These are phyloP conservation scores for Polydrusus cervinus DNA, from an alignment of 2,888 invertebrate genomes.

Conservation along the genomic window DNA sequence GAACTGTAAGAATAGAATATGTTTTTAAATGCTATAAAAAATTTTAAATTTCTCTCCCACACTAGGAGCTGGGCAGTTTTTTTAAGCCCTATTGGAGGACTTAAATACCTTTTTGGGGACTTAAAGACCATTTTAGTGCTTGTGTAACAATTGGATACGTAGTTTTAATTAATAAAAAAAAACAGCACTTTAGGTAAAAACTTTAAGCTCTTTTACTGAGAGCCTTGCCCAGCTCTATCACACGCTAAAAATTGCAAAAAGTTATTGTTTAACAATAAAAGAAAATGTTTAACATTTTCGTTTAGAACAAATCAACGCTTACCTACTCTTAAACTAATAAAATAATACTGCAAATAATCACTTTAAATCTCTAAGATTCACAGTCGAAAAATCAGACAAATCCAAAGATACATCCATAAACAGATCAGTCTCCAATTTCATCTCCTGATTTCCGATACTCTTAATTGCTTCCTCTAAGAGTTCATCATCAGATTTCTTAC, in stretches of 20 bases:
- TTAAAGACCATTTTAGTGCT: no score
- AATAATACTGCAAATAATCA: constrained; percentile 21
- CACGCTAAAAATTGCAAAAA: no score
- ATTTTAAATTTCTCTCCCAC: background rate
- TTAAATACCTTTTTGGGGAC: no score
- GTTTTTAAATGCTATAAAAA: constrained; percentile 10
- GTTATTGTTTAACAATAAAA: constrained; percentile 13
- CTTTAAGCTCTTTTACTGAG: no score
- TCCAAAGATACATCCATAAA: constrained; percentile 22
- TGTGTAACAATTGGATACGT: no score
- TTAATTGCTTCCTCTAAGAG: constrained; percentile 64
- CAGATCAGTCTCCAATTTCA: constrained; percentile 59
- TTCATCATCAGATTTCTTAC: constrained; percentile 56
- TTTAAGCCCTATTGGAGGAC: background rate
- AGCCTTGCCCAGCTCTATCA: no score
- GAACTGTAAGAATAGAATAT: constrained; percentile 19
- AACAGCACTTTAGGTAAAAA: no score
- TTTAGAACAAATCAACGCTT: constrained; percentile 13
- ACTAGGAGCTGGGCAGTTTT: background rate
- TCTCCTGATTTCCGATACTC: constrained; percentile 63
- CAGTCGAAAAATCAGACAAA: constrained; percentile 63
- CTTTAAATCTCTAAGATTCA: constrained; percentile 63
- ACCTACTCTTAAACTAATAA: constrained; percentile 1
- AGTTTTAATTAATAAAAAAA: no score
- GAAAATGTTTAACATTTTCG: background rate